phyloP scores from a whole-genome alignment of 1,140 invertebrate genomes.

The Apis cerana region DNA sequence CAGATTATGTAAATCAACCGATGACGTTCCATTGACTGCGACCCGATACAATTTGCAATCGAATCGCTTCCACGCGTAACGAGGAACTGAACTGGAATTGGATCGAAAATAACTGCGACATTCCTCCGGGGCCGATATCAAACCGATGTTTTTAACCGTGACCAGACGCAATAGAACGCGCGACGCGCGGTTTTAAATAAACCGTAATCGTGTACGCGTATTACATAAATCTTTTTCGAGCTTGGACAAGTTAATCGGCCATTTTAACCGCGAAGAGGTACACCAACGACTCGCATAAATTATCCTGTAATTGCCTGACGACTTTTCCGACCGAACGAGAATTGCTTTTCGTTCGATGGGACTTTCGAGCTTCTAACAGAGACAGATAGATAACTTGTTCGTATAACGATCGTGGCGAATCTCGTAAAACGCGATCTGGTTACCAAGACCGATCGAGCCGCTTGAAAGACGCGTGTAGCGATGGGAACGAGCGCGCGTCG shows the following conservation, averaged over 20 bases:
- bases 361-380: conserved; percentile 8
- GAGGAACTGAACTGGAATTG: conserved; percentile 43
- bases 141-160: conserved; percentile 47
- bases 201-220: conserved; percentile 23
- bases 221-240: conserved; percentile 48
- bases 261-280: conserved; percentile 16
- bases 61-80: conserved; percentile 36
- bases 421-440: conserved; percentile 32
- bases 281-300: conserved; percentile 24
- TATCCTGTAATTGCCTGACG: conserved; percentile 8
- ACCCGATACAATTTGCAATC: conserved; percentile 45
- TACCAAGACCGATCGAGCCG: neutral
- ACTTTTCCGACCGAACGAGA: conserved; percentile 20
- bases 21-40: conserved; percentile 47
- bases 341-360: neutral
- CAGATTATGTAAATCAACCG: conserved; percentile 42
- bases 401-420: conserved; percentile 1
- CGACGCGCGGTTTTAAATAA: conserved; percentile 39
- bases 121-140: conserved; percentile 31
- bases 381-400: conserved; percentile 4
- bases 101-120: conserved; percentile 49
- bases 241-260: conserved; percentile 47
- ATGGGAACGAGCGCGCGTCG: no score
- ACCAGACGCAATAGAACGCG: conserved; percentile 29
- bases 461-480: no score